phyloP scores from a whole-genome alignment of 2,113 vertebrate genomes.

The Rhegmatorhina hoffmannsi region DNA sequence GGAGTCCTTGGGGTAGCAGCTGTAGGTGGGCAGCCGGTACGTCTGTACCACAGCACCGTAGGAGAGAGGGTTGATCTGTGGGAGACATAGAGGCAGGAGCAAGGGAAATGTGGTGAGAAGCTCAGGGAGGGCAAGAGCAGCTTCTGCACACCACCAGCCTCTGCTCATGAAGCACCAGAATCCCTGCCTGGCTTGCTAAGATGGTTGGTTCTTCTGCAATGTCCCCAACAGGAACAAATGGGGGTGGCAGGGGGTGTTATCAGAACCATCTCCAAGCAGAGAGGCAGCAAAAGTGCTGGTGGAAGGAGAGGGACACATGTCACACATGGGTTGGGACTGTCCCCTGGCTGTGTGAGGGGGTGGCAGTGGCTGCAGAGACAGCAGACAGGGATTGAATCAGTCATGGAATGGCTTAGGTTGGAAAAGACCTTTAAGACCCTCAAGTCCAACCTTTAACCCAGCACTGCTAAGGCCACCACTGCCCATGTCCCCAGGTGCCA shows the following conservation, averaged over 20 bases:
- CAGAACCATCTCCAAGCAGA: neutral
- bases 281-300: neutral
- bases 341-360: neutral
- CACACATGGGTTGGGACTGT: neutral
- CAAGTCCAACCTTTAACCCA: neutral
- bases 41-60: slow-evolving; percentile 77
- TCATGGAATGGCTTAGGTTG: neutral
- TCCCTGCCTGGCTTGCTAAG: neutral
- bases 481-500: neutral
- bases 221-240: neutral
- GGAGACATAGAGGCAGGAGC: neutral
- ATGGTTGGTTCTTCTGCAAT: neutral
- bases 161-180: neutral
- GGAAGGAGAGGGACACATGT: neutral
- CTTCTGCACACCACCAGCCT: neutral
- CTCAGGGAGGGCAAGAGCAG: neutral
- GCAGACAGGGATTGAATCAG: neutral
- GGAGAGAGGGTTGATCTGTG: slow-evolving; percentile 90
- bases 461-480: neutral
- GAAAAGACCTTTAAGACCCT: neutral
- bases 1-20: slow-evolving; percentile 90
- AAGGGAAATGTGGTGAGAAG: neutral
- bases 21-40: slow-evolving; percentile 88
- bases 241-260: neutral
- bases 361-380: neutral